Evolutionary conservation across 2,797 vertebrate species (phyloP).

Genomic region (Crenuchus spilurus): DNA sequence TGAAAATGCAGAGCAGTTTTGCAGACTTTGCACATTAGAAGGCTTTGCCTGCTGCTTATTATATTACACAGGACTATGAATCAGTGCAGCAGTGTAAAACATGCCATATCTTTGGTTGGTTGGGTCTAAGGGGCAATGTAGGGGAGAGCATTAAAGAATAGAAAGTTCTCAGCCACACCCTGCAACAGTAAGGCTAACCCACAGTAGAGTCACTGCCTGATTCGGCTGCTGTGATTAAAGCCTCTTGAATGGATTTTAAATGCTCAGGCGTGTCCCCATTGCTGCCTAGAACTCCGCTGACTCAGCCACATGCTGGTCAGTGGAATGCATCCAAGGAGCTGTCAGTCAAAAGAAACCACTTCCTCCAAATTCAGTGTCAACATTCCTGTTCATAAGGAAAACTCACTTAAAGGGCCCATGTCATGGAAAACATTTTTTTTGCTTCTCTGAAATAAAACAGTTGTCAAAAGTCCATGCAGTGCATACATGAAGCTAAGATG

Average conservation of each 20-base stretch:
- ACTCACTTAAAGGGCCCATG: background rate
- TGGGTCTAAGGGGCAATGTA: background rate
- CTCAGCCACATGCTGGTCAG: conserved; percentile 19
- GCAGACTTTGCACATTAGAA: background rate
- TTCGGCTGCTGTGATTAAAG: conserved; percentile 17
- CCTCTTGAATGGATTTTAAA: conserved; percentile 33
- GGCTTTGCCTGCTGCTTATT: background rate
- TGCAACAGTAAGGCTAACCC: conserved; percentile 1
- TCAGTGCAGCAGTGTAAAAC: background rate
- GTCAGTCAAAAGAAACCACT: conserved; percentile 18
- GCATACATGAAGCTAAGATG: too few species aligned
- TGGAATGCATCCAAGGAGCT: conserved; percentile 18
- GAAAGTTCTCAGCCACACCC: conserved; percentile 41
- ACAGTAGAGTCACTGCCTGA: conserved; percentile 19
- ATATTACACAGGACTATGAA: background rate
- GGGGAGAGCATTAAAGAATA: conserved; percentile 1
- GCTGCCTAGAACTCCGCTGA: conserved; percentile 34
- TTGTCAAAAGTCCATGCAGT: too few species aligned
- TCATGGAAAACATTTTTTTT: too few species aligned
- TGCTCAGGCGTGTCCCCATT: conserved; percentile 38
- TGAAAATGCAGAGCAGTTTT: background rate
- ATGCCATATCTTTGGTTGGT: background rate
- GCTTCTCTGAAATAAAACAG: too few species aligned
- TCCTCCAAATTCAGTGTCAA: background rate
- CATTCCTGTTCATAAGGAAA: conserved; percentile 4